phyloP scores from a whole-genome alignment of 2,113 vertebrate species.

The Barbus barbus region DNA sequence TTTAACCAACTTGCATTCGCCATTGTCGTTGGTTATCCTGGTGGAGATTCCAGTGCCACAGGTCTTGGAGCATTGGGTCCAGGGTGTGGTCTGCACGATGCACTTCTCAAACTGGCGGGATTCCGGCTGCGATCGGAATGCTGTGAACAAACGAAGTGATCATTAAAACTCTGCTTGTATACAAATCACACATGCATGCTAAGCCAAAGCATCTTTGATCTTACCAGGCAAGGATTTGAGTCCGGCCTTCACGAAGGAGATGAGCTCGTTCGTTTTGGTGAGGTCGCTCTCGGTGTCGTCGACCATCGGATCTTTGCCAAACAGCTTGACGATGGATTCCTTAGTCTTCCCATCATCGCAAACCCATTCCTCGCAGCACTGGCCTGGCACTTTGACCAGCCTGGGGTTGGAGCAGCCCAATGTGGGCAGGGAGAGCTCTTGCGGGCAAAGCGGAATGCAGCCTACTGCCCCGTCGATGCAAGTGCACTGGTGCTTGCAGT shows the following conservation, averaged over 20 bases:
- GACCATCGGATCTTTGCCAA: slow-evolving; percentile 75
- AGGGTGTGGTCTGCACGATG: slow-evolving; percentile 93
- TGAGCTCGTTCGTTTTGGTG: slow-evolving; percentile 91
- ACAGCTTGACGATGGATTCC: slow-evolving; percentile 74
- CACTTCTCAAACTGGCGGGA: slow-evolving; percentile 87
- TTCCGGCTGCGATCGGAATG: slow-evolving; percentile 73
- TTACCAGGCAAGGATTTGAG: slow-evolving; percentile 89
- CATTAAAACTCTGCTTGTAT: neutral
- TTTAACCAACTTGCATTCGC: slow-evolving; percentile 89
- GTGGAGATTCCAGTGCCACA: slow-evolving; percentile 96
- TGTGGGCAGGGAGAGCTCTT: slow-evolving; percentile 93
- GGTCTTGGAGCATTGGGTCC: slow-evolving; percentile 96
- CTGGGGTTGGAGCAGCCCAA: slow-evolving; percentile 92
- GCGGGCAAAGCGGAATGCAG: slow-evolving; percentile 92
- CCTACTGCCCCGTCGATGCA: slow-evolving; percentile 97
- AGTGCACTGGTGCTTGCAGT: slow-evolving; percentile 99
- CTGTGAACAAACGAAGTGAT: slow-evolving; percentile 58
- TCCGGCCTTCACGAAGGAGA: slow-evolving; percentile 83
- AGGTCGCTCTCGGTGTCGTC: slow-evolving; percentile 86
- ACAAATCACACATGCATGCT: neutral
- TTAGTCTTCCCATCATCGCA: slow-evolving; percentile 84
- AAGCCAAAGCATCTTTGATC: neutral
- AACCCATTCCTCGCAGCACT: slow-evolving; percentile 97
- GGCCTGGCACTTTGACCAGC: slow-evolving; percentile 91
- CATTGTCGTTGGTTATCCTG: slow-evolving; percentile 94